Conservation (phyloP, 2,113 vertebrate species). For the Osmerus mordax region DNA sequence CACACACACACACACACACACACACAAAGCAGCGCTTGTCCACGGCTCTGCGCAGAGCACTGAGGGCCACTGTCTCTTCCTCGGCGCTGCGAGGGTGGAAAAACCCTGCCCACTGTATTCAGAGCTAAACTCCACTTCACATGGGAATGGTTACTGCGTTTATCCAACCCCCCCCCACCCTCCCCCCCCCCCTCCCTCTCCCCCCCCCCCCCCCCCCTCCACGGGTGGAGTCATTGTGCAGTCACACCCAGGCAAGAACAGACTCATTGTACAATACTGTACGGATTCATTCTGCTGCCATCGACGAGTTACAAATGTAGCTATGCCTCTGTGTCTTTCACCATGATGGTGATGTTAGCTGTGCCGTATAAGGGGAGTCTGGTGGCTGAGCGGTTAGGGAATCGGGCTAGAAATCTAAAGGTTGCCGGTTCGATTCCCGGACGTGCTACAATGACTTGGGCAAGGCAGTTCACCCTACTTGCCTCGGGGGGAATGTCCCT, state of each 20-base stretch:
- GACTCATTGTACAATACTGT: conserved; percentile 7
- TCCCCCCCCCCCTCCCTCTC: neutral
- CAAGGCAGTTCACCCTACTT: no score
- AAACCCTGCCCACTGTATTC: conserved; percentile 32
- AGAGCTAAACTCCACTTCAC: conserved; percentile 41
- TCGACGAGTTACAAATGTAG: no score
- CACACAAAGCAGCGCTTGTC: conserved; percentile 58
- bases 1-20: neutral
- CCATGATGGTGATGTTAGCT: no score
- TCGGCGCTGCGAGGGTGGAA: conserved; percentile 21
- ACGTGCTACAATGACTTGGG: no score
- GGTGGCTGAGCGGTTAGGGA: no score
- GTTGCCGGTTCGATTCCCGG: no score
- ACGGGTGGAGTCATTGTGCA: conserved; percentile 6
- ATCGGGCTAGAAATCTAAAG: no score
- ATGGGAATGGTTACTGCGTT: conserved; percentile 35
- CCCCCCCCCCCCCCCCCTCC: neutral
- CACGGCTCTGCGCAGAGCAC: conserved; percentile 39
- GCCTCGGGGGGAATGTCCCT: no score
- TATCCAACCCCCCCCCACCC: conserved; percentile 7
- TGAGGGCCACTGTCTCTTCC: conserved; percentile 61
- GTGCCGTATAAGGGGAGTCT: neutral
- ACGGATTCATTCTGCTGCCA: neutral
- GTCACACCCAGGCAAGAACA: conserved; percentile 19
- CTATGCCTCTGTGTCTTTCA: neutral